phyloP scores from a whole-genome alignment of 2,888 invertebrate species.

The Tipula vernalis region DNA sequence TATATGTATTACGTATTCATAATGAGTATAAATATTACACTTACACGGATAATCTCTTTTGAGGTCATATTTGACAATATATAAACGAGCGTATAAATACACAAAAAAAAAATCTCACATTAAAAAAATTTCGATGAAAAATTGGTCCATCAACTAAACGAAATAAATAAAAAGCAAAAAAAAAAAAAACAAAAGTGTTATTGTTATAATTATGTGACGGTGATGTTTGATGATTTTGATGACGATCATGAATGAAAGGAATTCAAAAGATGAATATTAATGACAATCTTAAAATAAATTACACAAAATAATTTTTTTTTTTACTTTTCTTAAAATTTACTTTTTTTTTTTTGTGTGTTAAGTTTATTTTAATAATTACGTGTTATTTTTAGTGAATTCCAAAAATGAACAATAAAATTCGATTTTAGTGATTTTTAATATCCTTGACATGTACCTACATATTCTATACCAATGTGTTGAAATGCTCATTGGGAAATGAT shows the following conservation, averaged over 20 bases:
- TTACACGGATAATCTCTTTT: background rate
- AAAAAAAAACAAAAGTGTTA: background rate
- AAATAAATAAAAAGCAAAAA: background rate
- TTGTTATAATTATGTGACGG: slow-evolving; percentile 4
- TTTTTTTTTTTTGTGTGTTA: background rate
- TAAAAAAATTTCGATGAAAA: background rate
- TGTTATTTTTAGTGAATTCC: background rate
- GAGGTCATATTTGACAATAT: background rate
- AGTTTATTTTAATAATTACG: background rate
- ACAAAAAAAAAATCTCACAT: background rate
- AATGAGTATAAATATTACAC: background rate
- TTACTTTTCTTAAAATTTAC: background rate
- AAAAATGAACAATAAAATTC: background rate
- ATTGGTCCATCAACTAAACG: background rate
- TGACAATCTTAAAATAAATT: background rate
- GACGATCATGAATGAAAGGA: background rate
- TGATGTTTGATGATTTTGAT: background rate
- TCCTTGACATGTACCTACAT: no score
- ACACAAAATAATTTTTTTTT: background rate
- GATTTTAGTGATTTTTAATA: background rate
- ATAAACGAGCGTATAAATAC: background rate
- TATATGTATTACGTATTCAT: background rate
- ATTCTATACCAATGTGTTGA: no score
- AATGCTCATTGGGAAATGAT: no score
- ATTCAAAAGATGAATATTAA: background rate